Conservation (phyloP, 2,797 vertebrate genomes). For the Eulemur coronatus region DNA sequence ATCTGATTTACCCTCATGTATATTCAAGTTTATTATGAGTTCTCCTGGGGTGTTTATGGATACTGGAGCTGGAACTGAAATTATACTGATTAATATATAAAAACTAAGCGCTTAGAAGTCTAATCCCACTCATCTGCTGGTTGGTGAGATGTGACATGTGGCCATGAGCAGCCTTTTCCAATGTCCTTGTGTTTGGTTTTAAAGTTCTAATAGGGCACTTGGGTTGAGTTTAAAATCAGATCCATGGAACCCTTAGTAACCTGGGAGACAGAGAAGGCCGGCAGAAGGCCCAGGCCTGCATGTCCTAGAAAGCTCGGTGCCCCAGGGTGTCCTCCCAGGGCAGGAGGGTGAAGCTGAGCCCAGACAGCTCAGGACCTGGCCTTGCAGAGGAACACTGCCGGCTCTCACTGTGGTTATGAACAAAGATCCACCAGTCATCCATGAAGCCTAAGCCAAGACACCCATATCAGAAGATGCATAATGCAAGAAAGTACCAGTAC, state of each 20-base stretch:
- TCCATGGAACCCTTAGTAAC: neutral
- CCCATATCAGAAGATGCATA: neutral
- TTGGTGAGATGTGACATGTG: neutral
- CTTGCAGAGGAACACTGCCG: neutral
- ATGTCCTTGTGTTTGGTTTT: neutral
- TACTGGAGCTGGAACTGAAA: neutral
- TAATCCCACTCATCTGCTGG: neutral
- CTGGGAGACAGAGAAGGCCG: neutral
- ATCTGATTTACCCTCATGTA: neutral
- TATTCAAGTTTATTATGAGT: neutral
- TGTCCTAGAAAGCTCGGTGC: no score
- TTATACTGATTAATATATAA: neutral
- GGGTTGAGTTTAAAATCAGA: neutral
- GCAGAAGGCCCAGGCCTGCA: neutral
- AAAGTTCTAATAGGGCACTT: neutral
- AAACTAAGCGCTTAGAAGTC: neutral
- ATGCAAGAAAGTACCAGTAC: neutral
- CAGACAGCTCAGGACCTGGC: neutral
- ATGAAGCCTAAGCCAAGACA: neutral
- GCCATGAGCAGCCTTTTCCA: neutral
- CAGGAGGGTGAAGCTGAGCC: neutral
- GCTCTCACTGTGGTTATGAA: neutral
- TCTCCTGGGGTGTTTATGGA: neutral
- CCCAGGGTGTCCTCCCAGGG: no score
- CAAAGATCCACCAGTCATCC: neutral